phyloP scores from a whole-genome alignment of 2,113 vertebrate genomes.

The Gallinago paraguaiae region DNA sequence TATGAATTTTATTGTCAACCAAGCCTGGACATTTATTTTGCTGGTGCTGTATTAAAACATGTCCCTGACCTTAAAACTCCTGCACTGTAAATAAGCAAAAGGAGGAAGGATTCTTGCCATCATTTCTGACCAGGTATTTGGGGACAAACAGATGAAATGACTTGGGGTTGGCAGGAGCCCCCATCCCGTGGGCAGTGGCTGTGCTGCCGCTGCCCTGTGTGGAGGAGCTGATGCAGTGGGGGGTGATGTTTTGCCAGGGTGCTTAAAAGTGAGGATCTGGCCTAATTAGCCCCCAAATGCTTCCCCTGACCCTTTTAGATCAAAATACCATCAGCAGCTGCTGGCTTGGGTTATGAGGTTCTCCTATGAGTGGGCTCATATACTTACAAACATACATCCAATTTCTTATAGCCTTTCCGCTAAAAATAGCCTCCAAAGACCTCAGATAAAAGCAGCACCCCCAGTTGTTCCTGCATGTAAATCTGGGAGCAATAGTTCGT shows the following conservation, averaged over 20 bases:
- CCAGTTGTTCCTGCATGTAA: neutral
- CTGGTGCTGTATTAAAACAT: neutral
- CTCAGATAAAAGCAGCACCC: neutral
- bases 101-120: neutral
- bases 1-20: neutral
- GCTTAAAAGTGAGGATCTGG: neutral
- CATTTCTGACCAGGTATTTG: neutral
- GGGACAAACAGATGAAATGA: neutral
- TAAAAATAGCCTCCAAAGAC: neutral
- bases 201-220: neutral
- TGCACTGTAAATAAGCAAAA: neutral
- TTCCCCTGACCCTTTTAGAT: neutral
- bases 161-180: accelerated
- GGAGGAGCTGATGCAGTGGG: neutral
- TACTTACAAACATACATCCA: neutral
- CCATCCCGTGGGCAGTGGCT: accelerated
- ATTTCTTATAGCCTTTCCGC: neutral
- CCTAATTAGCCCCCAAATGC: neutral
- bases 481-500: neutral
- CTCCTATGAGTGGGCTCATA: neutral
- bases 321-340: neutral
- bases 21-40: neutral
- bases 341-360: neutral
- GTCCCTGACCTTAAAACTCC: neutral
- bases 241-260: neutral